Conservation (phyloP, 2,888 invertebrate genomes). For the Papilio gigon region DNA sequence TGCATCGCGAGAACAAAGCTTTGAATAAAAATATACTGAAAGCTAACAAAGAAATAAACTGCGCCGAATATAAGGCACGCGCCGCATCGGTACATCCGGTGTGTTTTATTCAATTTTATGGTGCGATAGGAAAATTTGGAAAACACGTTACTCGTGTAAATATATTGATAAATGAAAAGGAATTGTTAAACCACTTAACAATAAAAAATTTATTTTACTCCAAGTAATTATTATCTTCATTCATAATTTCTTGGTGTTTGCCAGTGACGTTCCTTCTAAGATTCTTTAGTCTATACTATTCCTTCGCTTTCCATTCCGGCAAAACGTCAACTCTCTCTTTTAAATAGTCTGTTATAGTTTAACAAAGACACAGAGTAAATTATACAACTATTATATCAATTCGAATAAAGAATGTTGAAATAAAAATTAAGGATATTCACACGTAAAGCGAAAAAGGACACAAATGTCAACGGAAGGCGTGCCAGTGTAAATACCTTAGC, state of each 20-base stretch:
- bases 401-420: no score
- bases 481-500: constrained; percentile 33
- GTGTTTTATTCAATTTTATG: constrained; percentile 30
- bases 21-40: constrained; percentile 37
- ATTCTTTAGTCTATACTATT: no score
- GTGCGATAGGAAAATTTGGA: constrained; percentile 9
- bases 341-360: no score
- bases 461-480: constrained; percentile 16
- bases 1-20: constrained; percentile 32
- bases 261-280: no score
- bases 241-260: no score
- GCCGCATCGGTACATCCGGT: constrained; percentile 10
- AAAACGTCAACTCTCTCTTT: no score
- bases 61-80: constrained; percentile 26
- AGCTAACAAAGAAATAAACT: constrained; percentile 34
- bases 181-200: background rate
- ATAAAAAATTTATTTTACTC: no score
- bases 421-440: constrained; percentile 6
- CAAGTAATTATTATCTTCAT: no score
- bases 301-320: no score
- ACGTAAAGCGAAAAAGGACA: background rate
- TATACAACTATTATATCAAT: no score
- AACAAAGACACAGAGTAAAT: no score
- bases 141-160: constrained; percentile 1
- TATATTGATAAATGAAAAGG: constrained; percentile 1